Conservation (phyloP, 2,113 vertebrate species). For the Marmota flaviventris region DNA sequence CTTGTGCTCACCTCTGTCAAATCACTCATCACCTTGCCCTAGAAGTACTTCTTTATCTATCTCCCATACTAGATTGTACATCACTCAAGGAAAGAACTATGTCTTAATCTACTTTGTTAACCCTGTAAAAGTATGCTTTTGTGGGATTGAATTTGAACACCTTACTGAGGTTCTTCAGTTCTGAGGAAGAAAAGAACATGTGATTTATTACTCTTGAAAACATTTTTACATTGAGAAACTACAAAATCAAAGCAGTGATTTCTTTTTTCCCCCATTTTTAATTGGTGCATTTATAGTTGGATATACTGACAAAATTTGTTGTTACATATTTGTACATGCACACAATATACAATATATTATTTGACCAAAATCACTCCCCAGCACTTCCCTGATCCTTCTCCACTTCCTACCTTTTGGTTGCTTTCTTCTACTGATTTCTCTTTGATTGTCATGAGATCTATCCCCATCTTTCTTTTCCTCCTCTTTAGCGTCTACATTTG, state of each 20-base stretch:
- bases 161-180: not conserved
- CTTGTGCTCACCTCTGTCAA: not conserved
- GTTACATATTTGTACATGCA: too few relatives aligned
- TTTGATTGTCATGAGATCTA: too few relatives aligned
- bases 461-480: too few relatives aligned
- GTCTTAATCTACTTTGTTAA: not conserved
- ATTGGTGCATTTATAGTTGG: too few relatives aligned
- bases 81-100: not conserved
- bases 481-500: too few relatives aligned
- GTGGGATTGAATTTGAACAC: constrained; percentile 9
- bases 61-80: not conserved
- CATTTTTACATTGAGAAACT: not conserved
- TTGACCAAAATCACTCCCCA: too few relatives aligned
- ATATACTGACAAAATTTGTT: too few relatives aligned
- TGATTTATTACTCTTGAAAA: not conserved
- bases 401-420: too few relatives aligned
- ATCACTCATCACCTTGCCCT: not conserved
- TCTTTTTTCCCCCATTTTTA: not conserved
- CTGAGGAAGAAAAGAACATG: not conserved
- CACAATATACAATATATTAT: too few relatives aligned
- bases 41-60: not conserved
- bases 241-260: not conserved
- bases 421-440: too few relatives aligned
- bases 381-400: too few relatives aligned
- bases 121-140: not conserved